Conservation (phyloP, 2,888 invertebrate genomes). For the Ashinkailepas kermadecensis region DNA sequence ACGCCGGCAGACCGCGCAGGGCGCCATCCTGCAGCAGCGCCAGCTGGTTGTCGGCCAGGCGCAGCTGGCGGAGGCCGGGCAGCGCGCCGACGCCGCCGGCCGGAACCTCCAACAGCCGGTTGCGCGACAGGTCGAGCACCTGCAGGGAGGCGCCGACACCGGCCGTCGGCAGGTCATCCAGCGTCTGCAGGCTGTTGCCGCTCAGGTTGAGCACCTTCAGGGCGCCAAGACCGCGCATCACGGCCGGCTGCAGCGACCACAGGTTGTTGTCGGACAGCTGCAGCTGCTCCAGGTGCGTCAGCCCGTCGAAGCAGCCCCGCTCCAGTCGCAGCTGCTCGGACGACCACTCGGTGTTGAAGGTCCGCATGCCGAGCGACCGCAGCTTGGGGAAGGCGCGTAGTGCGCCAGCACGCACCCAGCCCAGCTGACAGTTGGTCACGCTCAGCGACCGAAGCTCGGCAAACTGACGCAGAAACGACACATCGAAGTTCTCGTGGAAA, state of each 20-base stretch:
- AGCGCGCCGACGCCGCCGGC: neutral
- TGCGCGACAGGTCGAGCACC: neutral
- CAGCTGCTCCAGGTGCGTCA: neutral
- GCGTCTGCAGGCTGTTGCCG: neutral
- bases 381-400: neutral
- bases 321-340: conserved; percentile 2
- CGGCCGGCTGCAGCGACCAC: neutral
- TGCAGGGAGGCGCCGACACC: neutral
- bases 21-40: conserved; percentile 69
- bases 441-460: neutral
- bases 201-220: neutral
- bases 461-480: neutral
- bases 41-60: conserved; percentile 75
- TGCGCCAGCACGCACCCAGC: neutral
- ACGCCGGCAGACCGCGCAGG: conserved; percentile 65
- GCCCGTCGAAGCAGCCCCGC: neutral
- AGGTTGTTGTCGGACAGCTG: neutral
- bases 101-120: conserved; percentile 2
- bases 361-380: neutral
- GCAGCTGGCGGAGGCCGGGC: conserved; percentile 58
- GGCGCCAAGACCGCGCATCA: neutral
- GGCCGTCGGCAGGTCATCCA: neutral
- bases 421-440: neutral
- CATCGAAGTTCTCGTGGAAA: neutral
- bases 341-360: conserved; percentile 1